These are phyloP conservation scores for Eurypyga helias DNA, from an alignment of 2,113 vertebrate species.

Conservation along the genomic window DNA sequence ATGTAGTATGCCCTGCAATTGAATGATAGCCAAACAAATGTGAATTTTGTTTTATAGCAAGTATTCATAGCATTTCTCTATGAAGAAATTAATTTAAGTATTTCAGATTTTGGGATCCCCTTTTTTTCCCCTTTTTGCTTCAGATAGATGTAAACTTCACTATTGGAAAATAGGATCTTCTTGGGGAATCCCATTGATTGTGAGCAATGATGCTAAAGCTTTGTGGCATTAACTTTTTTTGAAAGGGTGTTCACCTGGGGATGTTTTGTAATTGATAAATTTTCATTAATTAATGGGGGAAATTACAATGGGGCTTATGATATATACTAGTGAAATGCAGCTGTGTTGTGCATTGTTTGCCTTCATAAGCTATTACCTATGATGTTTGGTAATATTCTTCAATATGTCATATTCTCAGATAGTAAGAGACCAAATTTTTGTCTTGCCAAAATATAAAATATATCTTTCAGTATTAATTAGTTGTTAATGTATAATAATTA, in stretches of 20 bases:
- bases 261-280: background rate
- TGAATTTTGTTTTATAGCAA: background rate
- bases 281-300: background rate
- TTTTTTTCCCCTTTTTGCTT: background rate
- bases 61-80: background rate
- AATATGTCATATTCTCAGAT: background rate
- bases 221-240: background rate
- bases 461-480: background rate
- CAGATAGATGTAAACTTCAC: background rate
- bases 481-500: background rate
- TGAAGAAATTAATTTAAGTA: background rate
- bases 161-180: background rate
- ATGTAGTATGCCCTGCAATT: background rate
- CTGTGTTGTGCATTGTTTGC: background rate
- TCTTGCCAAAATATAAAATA: background rate
- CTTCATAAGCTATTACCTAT: background rate
- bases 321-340: background rate
- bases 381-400: background rate
- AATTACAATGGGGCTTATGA: background rate
- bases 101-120: background rate
- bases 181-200: background rate
- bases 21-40: background rate
- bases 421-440: background rate
- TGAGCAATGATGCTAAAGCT: background rate
- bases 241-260: background rate